Evolutionary conservation across 2,113 vertebrate species (phyloP), one percentile per base, ranked within the genome.

Genomic region (Bufo bufo): DNA sequence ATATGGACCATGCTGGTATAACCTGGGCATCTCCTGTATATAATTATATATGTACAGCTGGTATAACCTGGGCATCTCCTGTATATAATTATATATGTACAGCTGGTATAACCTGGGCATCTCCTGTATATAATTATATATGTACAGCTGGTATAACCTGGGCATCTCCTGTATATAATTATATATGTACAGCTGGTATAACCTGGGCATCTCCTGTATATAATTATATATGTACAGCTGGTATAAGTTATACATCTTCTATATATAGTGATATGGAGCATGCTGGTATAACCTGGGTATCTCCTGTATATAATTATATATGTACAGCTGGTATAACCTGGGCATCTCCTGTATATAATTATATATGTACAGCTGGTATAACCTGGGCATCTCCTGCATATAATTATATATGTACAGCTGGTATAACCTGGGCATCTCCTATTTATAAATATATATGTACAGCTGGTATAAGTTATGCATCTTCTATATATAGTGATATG

Each of bases 31-130:
- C 8, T 69, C 9, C 65, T 69, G 23, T 69, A 33, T 69, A 69
- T 69, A 69, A 33, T 69, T 10, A 69, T 69, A 69, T 69, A 69
- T 69, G 65, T 58, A 58, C 56, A 58, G 56, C 59, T 3, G 59
- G 14, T 61, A 61, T 61, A 61, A 61, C 59, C 59, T 69, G 14
- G n/a, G 10, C 2, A 69, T 69, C 2, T 69, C 7, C 23, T 69
- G 65, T 69, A 69, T 69, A 69, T 69, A 69, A 33, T 69, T 10
- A 69, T 69, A 69, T 69, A 69, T 69, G 61, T 65, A 65, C 61
- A 65, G 61, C 65, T 6, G 65, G 65, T 69, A 69, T 69, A 69
- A 69, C 56, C 56, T 58, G 10, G 65, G 7, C 2, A 69, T 69
- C 0, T 69, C n/a, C 23, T 69, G 65, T 69, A 69, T 69, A 69